phyloP scores from a whole-genome alignment of 2,113 vertebrate genomes.

The human region DNA sequence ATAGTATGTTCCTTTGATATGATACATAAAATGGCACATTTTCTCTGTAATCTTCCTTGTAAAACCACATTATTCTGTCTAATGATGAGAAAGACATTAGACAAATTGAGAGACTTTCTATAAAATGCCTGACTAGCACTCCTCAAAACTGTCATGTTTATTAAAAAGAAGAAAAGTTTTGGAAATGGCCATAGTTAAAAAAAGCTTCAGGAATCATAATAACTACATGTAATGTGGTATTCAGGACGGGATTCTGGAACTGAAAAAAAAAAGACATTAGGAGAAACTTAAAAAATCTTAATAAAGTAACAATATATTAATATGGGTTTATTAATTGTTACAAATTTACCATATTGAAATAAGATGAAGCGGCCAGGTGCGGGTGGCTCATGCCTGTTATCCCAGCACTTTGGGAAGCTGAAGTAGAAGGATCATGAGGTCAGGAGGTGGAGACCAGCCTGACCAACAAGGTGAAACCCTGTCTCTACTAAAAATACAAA shows the following conservation, averaged over 20 bases:
- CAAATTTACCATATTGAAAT: neutral
- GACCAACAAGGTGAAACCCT: no score
- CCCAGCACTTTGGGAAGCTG: no score
- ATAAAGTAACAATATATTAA: neutral
- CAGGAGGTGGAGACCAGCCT: no score
- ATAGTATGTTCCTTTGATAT: neutral
- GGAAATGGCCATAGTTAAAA: neutral
- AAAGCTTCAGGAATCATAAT: neutral
- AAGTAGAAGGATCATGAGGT: no score
- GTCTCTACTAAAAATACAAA: no score
- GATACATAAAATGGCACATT: neutral
- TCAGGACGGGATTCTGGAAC: neutral
- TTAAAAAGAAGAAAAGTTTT: neutral
- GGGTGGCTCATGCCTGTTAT: no score
- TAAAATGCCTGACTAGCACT: neutral
- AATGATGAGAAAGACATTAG: neutral
- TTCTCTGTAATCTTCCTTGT: neutral
- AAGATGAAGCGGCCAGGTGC: neutral
- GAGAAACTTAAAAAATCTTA: neutral
- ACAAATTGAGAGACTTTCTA: neutral
- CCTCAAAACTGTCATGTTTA: neutral
- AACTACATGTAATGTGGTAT: neutral
- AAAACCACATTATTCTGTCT: neutral
- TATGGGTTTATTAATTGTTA: neutral
- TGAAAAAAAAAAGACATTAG: neutral